These are phyloP conservation scores for Carcina quercana DNA, from an alignment of 2,888 invertebrate genomes.

Conservation along the genomic window DNA sequence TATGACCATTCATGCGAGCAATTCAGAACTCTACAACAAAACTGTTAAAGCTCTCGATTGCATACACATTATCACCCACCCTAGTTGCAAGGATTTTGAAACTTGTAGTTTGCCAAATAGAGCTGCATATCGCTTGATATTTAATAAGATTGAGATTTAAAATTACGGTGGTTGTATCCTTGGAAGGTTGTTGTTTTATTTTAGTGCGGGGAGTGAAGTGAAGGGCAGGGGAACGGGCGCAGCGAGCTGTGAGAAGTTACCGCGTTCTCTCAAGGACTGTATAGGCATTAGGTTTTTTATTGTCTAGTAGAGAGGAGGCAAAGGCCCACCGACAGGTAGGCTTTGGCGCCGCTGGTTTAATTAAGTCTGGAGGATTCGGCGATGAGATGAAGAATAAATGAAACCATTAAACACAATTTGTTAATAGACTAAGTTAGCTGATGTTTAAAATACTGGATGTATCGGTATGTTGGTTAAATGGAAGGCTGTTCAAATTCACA, in stretches of 20 bases:
- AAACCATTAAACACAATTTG: conserved; percentile 19
- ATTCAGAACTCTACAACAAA: conserved; percentile 28
- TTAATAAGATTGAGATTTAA: conserved; percentile 45
- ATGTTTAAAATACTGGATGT: no score
- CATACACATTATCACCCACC: conserved; percentile 12
- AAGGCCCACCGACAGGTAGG: conserved; percentile 66
- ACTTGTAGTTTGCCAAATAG: no score
- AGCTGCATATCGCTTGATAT: no score
- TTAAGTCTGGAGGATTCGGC: conserved; percentile 54
- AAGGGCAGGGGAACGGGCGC: conserved; percentile 27
- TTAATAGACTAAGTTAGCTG: no score
- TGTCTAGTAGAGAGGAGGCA: conserved; percentile 65
- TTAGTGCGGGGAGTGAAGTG: conserved; percentile 39
- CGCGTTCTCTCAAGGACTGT: conserved; percentile 46
- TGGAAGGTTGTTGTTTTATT: conserved; percentile 70
- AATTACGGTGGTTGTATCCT: conserved; percentile 70
- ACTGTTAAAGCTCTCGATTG: conserved; percentile 23
- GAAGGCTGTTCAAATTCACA: no score
- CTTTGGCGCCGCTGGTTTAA: conserved; percentile 65
- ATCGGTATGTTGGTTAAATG: no score
- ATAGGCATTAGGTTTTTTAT: conserved; percentile 68
- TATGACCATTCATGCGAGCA: conserved; percentile 13
- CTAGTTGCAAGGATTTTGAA: conserved; percentile 12
- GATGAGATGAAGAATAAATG: conserved; percentile 45
- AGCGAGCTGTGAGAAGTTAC: conserved; percentile 64